A percentile compares a stretch with the other conserved stretches of the same genome.
These are phyloP conservation scores for Hemibagrus guttatus DNA, from an alignment of 2,797 vertebrate species.

Conservation along the genomic window DNA sequence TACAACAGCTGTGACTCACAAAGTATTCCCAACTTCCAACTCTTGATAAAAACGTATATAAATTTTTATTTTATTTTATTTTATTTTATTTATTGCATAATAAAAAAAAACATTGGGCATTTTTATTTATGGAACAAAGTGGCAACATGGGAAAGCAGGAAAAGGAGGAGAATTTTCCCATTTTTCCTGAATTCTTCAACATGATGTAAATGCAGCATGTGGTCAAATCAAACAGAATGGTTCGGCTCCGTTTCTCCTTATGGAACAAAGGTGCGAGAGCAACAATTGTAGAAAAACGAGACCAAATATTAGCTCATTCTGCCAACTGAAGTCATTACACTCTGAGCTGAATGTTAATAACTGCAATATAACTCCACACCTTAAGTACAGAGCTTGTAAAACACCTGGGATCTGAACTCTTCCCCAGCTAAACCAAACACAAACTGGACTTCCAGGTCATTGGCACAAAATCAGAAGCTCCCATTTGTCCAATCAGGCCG, in stretches of 20 bases:
- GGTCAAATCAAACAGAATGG: not conserved
- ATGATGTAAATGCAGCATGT: not conserved
- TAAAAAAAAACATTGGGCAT: not conserved
- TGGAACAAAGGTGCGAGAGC: not conserved
- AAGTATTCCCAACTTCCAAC: not conserved
- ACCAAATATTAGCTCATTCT: not conserved
- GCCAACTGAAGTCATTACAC: not conserved
- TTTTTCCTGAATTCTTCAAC: not conserved
- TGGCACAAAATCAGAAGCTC: conserved; percentile 10
- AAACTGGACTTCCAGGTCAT: conserved; percentile 20
- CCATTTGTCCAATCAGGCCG: not conserved
- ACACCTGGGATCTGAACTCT: conserved; percentile 25
- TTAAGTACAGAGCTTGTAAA: not conserved
- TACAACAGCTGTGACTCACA: not conserved
- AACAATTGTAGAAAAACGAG: not conserved
- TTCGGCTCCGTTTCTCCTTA: not conserved
- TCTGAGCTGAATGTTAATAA: not conserved
- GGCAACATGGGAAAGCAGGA: not conserved
- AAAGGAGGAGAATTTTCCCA: not conserved
- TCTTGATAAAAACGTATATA: not conserved
- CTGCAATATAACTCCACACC: conserved; percentile 7
- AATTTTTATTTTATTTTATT: not conserved
- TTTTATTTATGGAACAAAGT: not conserved
- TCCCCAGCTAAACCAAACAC: conserved; percentile 5
- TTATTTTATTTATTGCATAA: too few relatives aligned